Conservation (phyloP, 2,888 invertebrate species). For the Lithophane socia region DNA sequence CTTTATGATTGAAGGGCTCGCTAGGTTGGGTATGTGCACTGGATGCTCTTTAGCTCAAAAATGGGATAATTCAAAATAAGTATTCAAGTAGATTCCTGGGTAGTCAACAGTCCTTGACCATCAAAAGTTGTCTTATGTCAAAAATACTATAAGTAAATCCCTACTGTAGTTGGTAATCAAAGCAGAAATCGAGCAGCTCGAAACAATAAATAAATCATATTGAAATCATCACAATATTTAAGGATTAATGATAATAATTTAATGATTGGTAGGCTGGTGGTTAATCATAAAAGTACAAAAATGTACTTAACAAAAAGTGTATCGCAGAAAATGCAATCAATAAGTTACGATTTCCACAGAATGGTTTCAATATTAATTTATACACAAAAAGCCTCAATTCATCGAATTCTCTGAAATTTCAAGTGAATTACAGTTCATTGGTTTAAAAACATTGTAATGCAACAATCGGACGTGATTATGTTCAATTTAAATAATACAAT, state of each 20-base stretch:
- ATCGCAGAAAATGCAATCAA: conserved; percentile 19
- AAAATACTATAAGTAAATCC: neutral
- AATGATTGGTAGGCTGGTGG: neutral
- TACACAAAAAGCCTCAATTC: neutral
- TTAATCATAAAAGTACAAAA: neutral
- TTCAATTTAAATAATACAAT: neutral
- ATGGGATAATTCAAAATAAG: neutral
- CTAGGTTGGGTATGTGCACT: neutral
- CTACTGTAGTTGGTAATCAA: neutral
- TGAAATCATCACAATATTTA: conserved; percentile 1
- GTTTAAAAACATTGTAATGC: neutral
- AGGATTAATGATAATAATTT: neutral
- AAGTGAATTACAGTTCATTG: conserved; percentile 1
- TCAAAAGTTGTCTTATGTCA: neutral
- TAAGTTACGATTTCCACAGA: conserved; percentile 1
- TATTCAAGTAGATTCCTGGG: neutral
- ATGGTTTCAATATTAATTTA: conserved; percentile 18
- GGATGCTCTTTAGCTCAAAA: neutral
- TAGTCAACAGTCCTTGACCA: too few species aligned
- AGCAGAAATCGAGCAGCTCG: neutral
- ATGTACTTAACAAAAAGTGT: neutral
- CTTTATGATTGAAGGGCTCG: neutral
- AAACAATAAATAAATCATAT: neutral
- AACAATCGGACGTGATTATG: neutral
- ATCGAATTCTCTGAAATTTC: conserved; percentile 9